phyloP scores from a whole-genome alignment of 2,113 vertebrate genomes.

The Morone saxatilis region DNA sequence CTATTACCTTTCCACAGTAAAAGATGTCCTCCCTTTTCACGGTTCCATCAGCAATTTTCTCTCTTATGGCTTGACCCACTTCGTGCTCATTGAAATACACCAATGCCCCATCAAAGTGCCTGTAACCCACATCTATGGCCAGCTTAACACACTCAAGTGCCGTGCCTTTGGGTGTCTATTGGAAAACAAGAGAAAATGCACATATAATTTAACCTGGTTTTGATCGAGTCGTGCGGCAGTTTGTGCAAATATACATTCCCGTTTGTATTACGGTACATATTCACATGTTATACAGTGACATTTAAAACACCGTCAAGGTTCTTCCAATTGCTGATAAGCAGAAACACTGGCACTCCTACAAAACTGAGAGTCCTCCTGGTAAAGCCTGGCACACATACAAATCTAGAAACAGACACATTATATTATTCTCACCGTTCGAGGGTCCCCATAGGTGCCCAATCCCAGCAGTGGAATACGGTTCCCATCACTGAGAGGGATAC shows the following conservation, averaged over 20 bases:
- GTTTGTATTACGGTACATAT: background rate
- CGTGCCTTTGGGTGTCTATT: conserved; percentile 86
- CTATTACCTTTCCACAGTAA: conserved; percentile 93
- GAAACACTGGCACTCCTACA: background rate
- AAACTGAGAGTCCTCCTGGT: background rate
- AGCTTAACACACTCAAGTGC: conserved; percentile 86
- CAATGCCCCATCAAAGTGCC: conserved; percentile 92
- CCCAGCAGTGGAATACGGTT: conserved; percentile 90
- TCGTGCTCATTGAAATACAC: conserved; percentile 93
- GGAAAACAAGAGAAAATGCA: conserved; percentile 21
- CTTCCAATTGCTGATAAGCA: background rate
- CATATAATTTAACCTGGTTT: background rate
- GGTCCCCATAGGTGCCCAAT: conserved; percentile 91
- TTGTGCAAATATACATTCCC: background rate
- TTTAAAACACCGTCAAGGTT: background rate
- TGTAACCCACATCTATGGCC: conserved; percentile 92
- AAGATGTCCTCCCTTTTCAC: conserved; percentile 92
- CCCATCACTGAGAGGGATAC: conserved; percentile 88
- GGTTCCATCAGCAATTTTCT: conserved; percentile 92
- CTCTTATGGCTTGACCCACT: conserved; percentile 91
- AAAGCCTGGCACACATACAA: background rate
- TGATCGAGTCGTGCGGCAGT: background rate
- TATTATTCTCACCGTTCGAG: conserved; percentile 83
- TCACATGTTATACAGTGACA: background rate
- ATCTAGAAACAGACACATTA: background rate